Percentiles rank a stretch among this genome's conserved stretches.
These are phyloP conservation scores for Torymus aiolomorphi DNA, from an alignment of 2,888 invertebrate species.

Conservation along the genomic window DNA sequence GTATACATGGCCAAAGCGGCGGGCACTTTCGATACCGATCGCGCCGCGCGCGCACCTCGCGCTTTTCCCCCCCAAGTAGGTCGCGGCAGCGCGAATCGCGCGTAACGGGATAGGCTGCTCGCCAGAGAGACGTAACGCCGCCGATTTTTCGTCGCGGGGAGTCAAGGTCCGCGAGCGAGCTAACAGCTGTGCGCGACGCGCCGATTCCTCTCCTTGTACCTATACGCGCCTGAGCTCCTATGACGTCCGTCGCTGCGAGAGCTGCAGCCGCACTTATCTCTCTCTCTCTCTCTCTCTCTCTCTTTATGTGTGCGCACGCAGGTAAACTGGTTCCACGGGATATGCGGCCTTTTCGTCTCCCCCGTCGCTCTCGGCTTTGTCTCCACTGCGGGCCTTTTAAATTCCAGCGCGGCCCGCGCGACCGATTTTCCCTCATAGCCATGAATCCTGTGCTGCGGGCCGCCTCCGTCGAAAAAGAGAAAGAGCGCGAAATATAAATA, in stretches of 20 bases:
- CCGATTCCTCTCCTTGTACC: not conserved
- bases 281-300: not conserved
- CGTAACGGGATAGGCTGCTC: slow-evolving; percentile 19
- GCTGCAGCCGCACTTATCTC: not conserved
- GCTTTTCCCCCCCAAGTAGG: too few species aligned
- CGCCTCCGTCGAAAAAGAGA: too few species aligned
- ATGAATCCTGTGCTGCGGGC: too few species aligned
- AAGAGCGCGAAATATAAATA: too few species aligned
- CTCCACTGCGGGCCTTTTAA: too few species aligned
- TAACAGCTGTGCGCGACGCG: slow-evolving; percentile 46
- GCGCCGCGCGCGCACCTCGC: too few species aligned
- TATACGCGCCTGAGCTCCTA: slow-evolving; percentile 6
- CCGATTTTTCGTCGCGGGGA: not conserved
- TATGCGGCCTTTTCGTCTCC: too few species aligned
- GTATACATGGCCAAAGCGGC: not conserved
- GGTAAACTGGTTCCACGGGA: not conserved
- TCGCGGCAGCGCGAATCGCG: not conserved
- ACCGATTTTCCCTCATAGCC: too few species aligned
- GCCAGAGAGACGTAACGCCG: not conserved
- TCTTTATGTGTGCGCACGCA: not conserved
- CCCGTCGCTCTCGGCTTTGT: too few species aligned
- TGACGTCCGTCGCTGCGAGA: not conserved
- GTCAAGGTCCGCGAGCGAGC: not conserved
- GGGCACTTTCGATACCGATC: too few species aligned
- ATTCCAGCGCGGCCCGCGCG: too few species aligned